phyloP scores from a whole-genome alignment of 2,888 invertebrate genomes.

The Papilio gigon region DNA sequence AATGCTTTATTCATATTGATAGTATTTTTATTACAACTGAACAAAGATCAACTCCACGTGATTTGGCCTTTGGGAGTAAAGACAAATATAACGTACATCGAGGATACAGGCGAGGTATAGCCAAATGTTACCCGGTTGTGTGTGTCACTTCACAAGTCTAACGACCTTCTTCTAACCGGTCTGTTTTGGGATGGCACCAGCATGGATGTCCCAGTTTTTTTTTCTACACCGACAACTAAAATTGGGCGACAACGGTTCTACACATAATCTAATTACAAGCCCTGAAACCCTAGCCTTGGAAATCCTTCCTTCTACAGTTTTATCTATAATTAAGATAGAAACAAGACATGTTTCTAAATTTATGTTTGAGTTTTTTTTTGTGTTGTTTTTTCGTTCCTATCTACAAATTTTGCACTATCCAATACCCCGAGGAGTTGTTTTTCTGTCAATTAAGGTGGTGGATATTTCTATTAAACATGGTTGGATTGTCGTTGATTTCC shows the following conservation, averaged over 20 bases:
- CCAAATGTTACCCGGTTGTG: constrained; percentile 73
- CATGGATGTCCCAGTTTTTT: constrained; percentile 69
- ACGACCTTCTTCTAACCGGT: constrained; percentile 81
- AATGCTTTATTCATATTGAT: constrained; percentile 99
- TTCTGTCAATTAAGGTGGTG: constrained; percentile 78
- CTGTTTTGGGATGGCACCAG: constrained; percentile 78
- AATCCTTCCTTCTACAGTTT: constrained; percentile 50
- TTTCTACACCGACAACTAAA: constrained; percentile 68
- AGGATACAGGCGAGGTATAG: constrained; percentile 95
- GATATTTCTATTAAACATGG: constrained; percentile 75
- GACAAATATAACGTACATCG: constrained; percentile 96
- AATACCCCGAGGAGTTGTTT: constrained; percentile 57
- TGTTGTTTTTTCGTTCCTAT: constrained; percentile 45
- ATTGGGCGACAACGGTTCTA: constrained; percentile 67
- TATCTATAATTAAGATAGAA: constrained; percentile 32
- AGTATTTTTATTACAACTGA: constrained; percentile 99
- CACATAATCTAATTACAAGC: constrained; percentile 58
- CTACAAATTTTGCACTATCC: constrained; percentile 53
- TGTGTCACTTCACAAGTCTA: constrained; percentile 80
- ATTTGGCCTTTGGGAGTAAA: constrained; percentile 98
- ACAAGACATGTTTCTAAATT: constrained; percentile 39
- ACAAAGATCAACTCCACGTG: constrained; percentile 98
- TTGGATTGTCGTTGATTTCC: constrained; percentile 68
- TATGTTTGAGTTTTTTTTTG: constrained; percentile 45
- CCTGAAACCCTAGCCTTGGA: constrained; percentile 53